These are phyloP conservation scores for Dascyllus trimaculatus DNA, from an alignment of 2,113 vertebrate genomes.

Conservation along the genomic window DNA sequence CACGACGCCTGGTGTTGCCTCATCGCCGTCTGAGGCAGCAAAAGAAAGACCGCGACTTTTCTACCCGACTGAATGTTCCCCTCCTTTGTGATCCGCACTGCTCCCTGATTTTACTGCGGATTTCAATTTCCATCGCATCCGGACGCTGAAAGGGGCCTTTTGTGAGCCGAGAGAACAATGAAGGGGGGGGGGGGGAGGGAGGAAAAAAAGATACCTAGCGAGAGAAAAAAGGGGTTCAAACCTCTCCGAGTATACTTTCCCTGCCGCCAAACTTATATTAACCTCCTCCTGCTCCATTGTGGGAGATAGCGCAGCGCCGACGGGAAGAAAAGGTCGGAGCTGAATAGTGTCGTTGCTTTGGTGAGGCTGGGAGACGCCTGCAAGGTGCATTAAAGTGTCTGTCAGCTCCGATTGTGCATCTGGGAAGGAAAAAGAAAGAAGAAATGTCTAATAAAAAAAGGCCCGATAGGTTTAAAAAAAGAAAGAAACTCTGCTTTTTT, in stretches of 20 bases:
- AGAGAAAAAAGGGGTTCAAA: slow-evolving; percentile 29
- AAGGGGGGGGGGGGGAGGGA: not conserved
- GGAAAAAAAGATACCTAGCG: not conserved
- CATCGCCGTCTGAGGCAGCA: too few species aligned
- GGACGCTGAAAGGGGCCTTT: slow-evolving; percentile 56
- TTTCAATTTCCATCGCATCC: slow-evolving; percentile 72
- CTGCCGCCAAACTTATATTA: slow-evolving; percentile 47
- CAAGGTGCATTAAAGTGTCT: slow-evolving; percentile 63
- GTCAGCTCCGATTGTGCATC: slow-evolving; percentile 55
- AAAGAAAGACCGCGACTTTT: too few species aligned
- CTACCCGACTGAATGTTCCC: too few species aligned
- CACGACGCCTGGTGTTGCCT: too few species aligned
- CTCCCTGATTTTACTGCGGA: slow-evolving; percentile 62
- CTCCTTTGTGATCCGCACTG: not conserved
- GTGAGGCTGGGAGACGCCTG: slow-evolving; percentile 17
- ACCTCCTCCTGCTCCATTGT: slow-evolving; percentile 67
- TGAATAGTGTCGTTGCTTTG: slow-evolving; percentile 52
- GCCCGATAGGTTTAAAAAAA: slow-evolving; percentile 21
- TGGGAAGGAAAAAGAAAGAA: slow-evolving; percentile 35
- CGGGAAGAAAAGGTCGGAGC: slow-evolving; percentile 39
- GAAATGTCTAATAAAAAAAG: slow-evolving; percentile 58
- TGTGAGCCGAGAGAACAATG: slow-evolving; percentile 58
- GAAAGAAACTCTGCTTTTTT: not conserved
- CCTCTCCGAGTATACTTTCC: slow-evolving; percentile 49
- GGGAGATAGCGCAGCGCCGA: slow-evolving; percentile 35